phyloP scores from a whole-genome alignment of 2,888 invertebrate species.

The Rhopalosiphum nymphaeae region DNA sequence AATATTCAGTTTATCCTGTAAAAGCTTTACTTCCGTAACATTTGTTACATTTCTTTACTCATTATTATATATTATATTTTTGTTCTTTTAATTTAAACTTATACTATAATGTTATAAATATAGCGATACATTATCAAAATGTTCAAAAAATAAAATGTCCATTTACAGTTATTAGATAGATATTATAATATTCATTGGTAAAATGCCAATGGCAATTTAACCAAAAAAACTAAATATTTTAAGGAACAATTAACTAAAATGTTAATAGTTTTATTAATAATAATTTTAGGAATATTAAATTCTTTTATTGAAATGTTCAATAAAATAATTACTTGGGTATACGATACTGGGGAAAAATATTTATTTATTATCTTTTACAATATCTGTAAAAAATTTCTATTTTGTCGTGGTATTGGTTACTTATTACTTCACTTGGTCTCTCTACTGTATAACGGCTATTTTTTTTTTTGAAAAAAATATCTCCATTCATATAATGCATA shows the following conservation, averaged over 20 bases:
- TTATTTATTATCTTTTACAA: not conserved
- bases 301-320: too few species aligned
- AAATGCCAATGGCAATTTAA: not conserved
- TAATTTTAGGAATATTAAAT: not conserved
- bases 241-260: not conserved
- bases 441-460: not conserved
- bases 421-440: not conserved
- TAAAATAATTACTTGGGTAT: not conserved
- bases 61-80: not conserved
- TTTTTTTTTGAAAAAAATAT: not conserved
- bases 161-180: not conserved
- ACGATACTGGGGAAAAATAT: not conserved
- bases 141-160: not conserved
- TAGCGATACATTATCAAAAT: not conserved
- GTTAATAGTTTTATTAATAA: not conserved
- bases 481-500: not conserved
- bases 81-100: not conserved
- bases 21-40: not conserved
- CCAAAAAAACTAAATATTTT: not conserved
- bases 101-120: too few species aligned
- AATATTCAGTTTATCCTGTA: not conserved
- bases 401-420: too few species aligned
- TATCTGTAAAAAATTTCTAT: not conserved
- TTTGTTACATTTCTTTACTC: not conserved
- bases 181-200: not conserved